Base-by-base conservation (phyloP, 2,797 vertebrate species). In the Spondyliosoma cantharus region DNA sequence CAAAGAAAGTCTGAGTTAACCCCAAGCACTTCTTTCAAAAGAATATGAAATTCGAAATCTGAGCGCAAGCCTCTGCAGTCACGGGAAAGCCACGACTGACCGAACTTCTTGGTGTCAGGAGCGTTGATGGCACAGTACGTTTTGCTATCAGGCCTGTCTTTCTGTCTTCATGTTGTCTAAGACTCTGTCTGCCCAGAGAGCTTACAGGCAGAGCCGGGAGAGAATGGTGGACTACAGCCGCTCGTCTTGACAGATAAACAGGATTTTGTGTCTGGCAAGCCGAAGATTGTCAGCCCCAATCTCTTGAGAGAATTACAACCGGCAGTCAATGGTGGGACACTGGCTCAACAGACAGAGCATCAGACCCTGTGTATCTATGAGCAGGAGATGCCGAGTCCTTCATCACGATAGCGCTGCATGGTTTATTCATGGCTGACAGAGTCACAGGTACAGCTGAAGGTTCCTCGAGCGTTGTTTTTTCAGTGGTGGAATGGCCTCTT, bases 291-390 rank as follows among this genome's bases (percentile, higher is more conserved):
- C 89, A 86, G 87, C 86, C 90, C 83, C 90, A 91, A 93, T 93
- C 91, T 93, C 89, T 86, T 74, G 70, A 88, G 90, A 93, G 94
- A 94, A 94, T 94, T 93, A 93, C 91, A 92, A 90, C 83, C 83
- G 57, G 71, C 90, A 87, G 88, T 92, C 87, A 71, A 85, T 89
- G 90, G 83, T 48, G 87, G 85, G 84, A 89, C 89, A 90, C 58
- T 49, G 86, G 82, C 87, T 90, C 86, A 66, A 89, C 87, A 80
- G 90, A 71, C 74, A 62, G 75, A 83, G 78, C 84, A 59, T 71
- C 86, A 58, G 76, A 54, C 77, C 85, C 71, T 79, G 82, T 71
- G 87, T 77, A 58, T 68, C 42, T 80, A 87, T 81, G 87, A 89
- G 84, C 24, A 53, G 72, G 71, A 83, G 86, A 80, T 19, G 80